Conservation (phyloP, 2,113 vertebrate species). For the Onychostoma macrolepis region DNA sequence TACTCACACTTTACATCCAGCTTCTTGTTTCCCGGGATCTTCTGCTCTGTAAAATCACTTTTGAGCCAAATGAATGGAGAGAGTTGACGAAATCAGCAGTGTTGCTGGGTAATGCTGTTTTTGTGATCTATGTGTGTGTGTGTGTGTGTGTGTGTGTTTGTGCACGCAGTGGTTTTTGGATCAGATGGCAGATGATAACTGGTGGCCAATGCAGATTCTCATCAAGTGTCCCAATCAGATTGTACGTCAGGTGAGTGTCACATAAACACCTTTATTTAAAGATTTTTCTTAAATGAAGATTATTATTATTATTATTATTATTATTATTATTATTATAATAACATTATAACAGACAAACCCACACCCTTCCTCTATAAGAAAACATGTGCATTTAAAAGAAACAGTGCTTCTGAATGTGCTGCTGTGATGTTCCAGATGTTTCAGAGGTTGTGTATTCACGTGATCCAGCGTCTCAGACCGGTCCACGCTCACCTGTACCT, state of each 20-base stretch:
- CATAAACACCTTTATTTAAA: neutral
- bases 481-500: slow-evolving; percentile 98
- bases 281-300: neutral
- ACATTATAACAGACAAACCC: neutral
- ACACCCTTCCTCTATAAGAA: neutral
- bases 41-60: neutral
- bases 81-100: neutral
- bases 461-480: slow-evolving; percentile 94
- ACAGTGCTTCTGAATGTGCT: neutral
- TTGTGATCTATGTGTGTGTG: neutral
- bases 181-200: slow-evolving; percentile 98
- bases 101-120: neutral
- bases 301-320: neutral
- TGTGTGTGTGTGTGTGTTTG: slow-evolving; percentile 58
- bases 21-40: neutral
- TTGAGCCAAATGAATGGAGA: neutral
- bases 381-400: neutral
- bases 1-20: neutral
- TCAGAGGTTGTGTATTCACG: slow-evolving; percentile 97
- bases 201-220: slow-evolving; percentile 99
- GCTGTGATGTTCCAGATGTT: slow-evolving; percentile 85
- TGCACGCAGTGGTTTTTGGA: slow-evolving; percentile 95
- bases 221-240: slow-evolving; percentile 99
- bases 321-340: neutral
- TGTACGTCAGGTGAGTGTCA: slow-evolving; percentile 88